Evolutionary conservation across 2,113 vertebrate species (phyloP).

Genomic region (Eulacestoma nigropectus): DNA sequence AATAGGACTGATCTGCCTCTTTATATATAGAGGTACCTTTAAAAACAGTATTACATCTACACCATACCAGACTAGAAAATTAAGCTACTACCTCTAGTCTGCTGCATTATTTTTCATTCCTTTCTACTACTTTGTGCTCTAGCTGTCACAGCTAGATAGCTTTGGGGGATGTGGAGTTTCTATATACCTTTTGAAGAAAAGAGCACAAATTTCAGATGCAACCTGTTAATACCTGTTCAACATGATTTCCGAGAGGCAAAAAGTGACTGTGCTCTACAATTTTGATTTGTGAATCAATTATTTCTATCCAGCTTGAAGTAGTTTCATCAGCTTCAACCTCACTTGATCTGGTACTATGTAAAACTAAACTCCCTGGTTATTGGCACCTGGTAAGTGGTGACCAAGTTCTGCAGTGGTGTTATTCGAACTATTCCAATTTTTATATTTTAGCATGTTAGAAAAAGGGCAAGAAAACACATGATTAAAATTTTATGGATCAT

Average conservation of each 20-base stretch:
- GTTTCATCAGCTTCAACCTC: neutral
- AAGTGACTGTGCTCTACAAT: neutral
- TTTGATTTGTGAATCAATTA: constrained; percentile 26
- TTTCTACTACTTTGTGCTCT: neutral
- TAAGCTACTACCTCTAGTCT: neutral
- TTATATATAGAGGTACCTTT: neutral
- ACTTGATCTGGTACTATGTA: neutral
- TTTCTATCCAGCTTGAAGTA: neutral
- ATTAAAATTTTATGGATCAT: neutral
- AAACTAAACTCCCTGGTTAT: neutral
- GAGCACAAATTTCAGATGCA: neutral
- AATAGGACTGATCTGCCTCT: neutral
- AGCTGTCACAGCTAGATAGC: neutral
- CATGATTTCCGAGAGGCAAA: neutral
- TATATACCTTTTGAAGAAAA: neutral
- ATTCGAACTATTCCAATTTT: neutral
- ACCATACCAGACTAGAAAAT: neutral
- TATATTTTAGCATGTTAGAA: neutral
- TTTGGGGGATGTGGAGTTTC: neutral
- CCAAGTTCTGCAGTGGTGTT: neutral
- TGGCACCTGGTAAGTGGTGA: neutral
- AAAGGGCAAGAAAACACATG: neutral
- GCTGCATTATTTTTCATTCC: neutral
- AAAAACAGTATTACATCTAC: neutral
- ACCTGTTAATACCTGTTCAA: neutral